A percentile compares a stretch with the other conserved stretches of the same genome.
These are phyloP conservation scores for Aethina tumida DNA, from an alignment of 1,140 invertebrate genomes.

Conservation along the genomic window DNA sequence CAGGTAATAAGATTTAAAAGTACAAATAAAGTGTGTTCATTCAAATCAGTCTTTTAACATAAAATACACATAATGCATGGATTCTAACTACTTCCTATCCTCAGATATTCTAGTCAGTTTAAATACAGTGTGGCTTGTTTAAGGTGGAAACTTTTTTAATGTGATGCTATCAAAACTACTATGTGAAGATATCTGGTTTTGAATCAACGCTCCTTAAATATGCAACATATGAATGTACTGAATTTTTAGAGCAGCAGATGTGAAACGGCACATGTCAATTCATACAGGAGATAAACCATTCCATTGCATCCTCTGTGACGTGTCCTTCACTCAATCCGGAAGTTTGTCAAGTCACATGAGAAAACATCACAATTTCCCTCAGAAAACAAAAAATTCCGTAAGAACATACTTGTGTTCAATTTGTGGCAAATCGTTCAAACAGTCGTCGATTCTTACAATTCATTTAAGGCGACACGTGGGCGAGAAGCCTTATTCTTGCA, in stretches of 20 bases:
- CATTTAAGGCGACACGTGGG: slow-evolving; percentile 18
- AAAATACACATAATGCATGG: too few species aligned
- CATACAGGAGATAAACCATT: slow-evolving; percentile 65
- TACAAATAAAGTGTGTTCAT: too few species aligned
- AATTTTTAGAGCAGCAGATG: slow-evolving; percentile 21
- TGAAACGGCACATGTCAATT: slow-evolving; percentile 36
- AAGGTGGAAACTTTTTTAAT: too few species aligned
- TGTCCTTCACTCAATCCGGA: slow-evolving; percentile 45
- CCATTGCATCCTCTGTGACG: slow-evolving; percentile 48
- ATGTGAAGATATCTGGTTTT: background rate
- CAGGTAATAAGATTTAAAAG: too few species aligned
- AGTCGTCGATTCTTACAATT: slow-evolving; percentile 16
- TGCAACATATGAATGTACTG: too few species aligned
- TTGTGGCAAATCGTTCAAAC: slow-evolving; percentile 16
- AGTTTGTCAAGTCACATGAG: slow-evolving; percentile 40
- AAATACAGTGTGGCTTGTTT: too few species aligned
- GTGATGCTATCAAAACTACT: background rate
- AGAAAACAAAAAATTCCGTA: slow-evolving; percentile 2
- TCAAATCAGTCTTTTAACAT: too few species aligned
- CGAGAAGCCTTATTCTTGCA: slow-evolving; percentile 16
- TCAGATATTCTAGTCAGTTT: too few species aligned
- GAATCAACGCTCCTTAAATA: too few species aligned
- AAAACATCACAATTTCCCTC: slow-evolving; percentile 21
- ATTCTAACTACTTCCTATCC: too few species aligned
- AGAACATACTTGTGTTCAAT: slow-evolving; percentile 10